Evolutionary conservation across 53 echinoderm and acorn worm species (phyloP).

Genomic region (Luidia sarsii): DNA sequence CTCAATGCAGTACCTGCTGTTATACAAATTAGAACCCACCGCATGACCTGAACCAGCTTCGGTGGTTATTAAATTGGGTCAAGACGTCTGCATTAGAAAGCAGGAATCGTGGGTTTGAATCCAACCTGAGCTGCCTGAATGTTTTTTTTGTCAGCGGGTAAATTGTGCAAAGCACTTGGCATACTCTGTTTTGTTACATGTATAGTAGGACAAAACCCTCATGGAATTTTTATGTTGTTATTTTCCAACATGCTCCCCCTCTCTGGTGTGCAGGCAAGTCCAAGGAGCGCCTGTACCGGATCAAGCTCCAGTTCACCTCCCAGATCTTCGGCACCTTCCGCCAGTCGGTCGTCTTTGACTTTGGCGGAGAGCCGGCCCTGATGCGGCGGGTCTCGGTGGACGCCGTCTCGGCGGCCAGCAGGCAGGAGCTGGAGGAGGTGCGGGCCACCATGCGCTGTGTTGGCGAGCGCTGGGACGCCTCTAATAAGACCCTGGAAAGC

Average conservation of each 20-base stretch:
- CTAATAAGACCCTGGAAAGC: slow-evolving; percentile 74
- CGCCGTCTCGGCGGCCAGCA: slow-evolving; percentile 86
- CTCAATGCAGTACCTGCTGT: too few relatives aligned
- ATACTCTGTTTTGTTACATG: too few relatives aligned
- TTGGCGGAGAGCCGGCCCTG: slow-evolving; percentile 89
- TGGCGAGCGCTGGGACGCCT: slow-evolving; percentile 88
- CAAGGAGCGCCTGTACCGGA: slow-evolving; percentile 90
- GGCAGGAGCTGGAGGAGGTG: slow-evolving; percentile 87
- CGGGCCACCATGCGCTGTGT: slow-evolving; percentile 80
- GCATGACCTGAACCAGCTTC: too few relatives aligned
- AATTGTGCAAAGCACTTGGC: too few relatives aligned
- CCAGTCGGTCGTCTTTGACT: slow-evolving; percentile 96
- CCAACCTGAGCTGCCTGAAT: too few relatives aligned
- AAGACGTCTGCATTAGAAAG: too few relatives aligned
- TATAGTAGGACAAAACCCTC: too few relatives aligned
- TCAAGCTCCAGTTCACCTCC: slow-evolving; percentile 96
- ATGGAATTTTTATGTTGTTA: too few relatives aligned
- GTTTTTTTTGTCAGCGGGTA: too few relatives aligned
- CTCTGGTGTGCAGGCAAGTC: slow-evolving; percentile 59
- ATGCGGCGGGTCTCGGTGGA: slow-evolving; percentile 89
- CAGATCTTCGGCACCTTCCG: slow-evolving; percentile 99
- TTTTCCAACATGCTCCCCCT: background rate
- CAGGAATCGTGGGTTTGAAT: too few relatives aligned
- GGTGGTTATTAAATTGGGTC: too few relatives aligned
- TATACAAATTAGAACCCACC: too few relatives aligned